Base-by-base conservation (phyloP, 35 echinoderm and acorn worm species). In the Eucidaris tribuloides region DNA sequence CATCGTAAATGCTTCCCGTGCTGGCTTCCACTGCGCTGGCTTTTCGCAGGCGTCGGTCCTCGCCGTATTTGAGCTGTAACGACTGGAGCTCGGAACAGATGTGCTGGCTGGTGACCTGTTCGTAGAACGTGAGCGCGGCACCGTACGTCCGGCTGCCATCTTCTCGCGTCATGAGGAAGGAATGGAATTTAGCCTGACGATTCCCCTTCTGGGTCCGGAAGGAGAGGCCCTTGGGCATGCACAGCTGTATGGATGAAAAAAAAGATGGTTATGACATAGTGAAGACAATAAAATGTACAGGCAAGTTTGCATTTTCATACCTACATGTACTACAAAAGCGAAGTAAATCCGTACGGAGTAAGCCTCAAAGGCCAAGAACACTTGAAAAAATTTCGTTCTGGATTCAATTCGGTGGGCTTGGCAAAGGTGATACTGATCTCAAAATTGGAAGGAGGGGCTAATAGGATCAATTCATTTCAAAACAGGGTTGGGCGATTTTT, bases 171-270 rank as follows among this genome's bases (percentile, higher is more conserved):
- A 97, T 90, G 22, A 97, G 59, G 46, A 97, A 97, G 45, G 94
- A 89, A 72, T 97, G 94, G 43, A 93, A 90, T 34, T 83, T 92
- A 20, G 90, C 81, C 48, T 78, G 50, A 14, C 84, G 52, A 46
- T 97, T 83, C 9, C 92, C 79, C 46, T 89, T 81, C 86, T 97
- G 90, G 5, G 94, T 97, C 24, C 90, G 36, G 48, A 97, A 88
- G 5, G 94, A 85, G 2, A 97, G 82, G 32, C 94, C 94, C 55
- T 97, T 97, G 33, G 94, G 94, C 94, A 97, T 97, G 55, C 94
- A 97, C 14, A 97, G 83, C 94, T 97, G 79, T 3, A 34, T 36
- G 58, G n/a, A 59, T 33, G 41, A 38, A 63, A 80, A 78, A 63
- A 85, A 88, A 79, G 29, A 77, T 11, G 30, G n/a, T 17, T 0